Base-by-base conservation (phyloP, 2,888 invertebrate genomes). In the Phorcus lineatus region DNA sequence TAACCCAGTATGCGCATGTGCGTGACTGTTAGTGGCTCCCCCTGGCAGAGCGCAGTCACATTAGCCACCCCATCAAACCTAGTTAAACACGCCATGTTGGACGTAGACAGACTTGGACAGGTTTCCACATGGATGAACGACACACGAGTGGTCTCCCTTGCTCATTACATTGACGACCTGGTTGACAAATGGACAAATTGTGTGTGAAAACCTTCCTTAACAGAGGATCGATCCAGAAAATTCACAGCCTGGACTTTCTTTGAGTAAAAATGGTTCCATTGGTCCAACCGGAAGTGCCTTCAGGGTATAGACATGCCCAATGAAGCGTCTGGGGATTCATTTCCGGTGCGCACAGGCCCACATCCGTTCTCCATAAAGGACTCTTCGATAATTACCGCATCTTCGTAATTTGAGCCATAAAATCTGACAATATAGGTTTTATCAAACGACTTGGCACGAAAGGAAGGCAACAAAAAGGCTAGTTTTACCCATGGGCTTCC, bases 261-360 rank as follows among this genome's bases (percentile, higher is more conserved):
- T 70, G 70, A 70, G 70, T n/a, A n/a, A 70, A 70, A 70, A 70
- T 70, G 70, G 36, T 19, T 28, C 70, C 70, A 70, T 40, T 70
- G 36, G 70, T 70, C 70, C 31, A 36, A 70, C 40, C 70, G 70
- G 70, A 70, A 70, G 70, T 70, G 36, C 40, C 70, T 70, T 70
- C 70, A 40, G 70, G 70, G 31, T 40, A 70, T 70, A 70, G 70
- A 70, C 70, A 70, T 70, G 40, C 36, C 70, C 70, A 70, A 70
- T 70, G 70, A 70, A 70, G 70, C 70, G 70, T 70, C 70, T 70
- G 70, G 70, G 70, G 70, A 70, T 70, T 70, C 70, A 70, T 70
- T 70, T 70, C 70, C 70, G 70, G 70, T 40, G 70, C 70, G 70
- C 70, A 70, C 40, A 70, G 70, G 40, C 70, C 70, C 70, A 70